Percentiles rank a stretch among this genome's conserved stretches.
These are phyloP conservation scores for Drosophila nigromelanica DNA, from an alignment of 1,140 invertebrate genomes.

Conservation along the genomic window DNA sequence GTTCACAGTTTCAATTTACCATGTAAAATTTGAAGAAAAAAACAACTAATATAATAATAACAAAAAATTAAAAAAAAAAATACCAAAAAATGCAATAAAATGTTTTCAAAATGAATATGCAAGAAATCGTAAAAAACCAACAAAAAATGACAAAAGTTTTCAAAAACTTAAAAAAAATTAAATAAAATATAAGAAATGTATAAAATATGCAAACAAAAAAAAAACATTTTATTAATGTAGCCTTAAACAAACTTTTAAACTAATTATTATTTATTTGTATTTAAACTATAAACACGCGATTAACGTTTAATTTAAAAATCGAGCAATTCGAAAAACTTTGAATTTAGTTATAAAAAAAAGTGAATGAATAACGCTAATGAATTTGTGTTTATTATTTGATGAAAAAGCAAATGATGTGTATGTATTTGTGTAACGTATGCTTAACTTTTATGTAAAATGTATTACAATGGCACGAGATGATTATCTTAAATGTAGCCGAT, in stretches of 20 bases:
- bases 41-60: constrained; percentile 13
- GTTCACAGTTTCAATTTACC: constrained; percentile 75
- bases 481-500: constrained; percentile 8
- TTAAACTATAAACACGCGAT: constrained; percentile 12
- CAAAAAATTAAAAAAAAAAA: constrained; percentile 33
- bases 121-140: constrained; percentile 52
- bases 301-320: constrained; percentile 20
- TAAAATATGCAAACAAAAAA: constrained; percentile 34
- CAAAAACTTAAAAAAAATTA: constrained; percentile 38
- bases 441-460: constrained; percentile 52
- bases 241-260: constrained; percentile 19
- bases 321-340: constrained; percentile 10
- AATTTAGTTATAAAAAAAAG: constrained; percentile 29
- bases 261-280: constrained; percentile 47
- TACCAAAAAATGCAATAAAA: constrained; percentile 71
- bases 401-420: constrained; percentile 19
- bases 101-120: constrained; percentile 72
- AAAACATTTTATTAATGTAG: constrained; percentile 59
- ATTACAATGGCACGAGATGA: constrained; percentile 39
- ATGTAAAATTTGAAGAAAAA: constrained; percentile 39
- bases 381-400: constrained; percentile 35
- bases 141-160: constrained; percentile 60
- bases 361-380: constrained; percentile 16
- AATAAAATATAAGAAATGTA: constrained; percentile 30
- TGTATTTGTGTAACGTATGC: constrained; percentile 52